phyloP scores from a whole-genome alignment of 2,888 invertebrate genomes.

The Clanis bilineata region DNA sequence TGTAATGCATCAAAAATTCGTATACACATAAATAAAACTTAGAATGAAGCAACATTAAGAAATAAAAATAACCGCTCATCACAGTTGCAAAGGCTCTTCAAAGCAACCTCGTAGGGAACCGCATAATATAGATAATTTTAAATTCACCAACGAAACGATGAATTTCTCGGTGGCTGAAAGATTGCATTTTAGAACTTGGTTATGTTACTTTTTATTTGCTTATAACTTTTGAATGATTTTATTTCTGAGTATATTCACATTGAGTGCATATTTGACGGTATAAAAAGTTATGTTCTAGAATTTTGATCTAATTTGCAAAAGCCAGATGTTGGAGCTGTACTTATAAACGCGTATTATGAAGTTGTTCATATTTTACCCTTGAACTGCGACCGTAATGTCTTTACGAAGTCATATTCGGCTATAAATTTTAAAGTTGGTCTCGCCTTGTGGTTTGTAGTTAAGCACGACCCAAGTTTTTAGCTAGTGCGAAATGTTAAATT shows the following conservation, averaged over 20 bases:
- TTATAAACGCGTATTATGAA: background rate
- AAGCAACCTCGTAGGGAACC: slow-evolving; percentile 43
- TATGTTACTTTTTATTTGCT: slow-evolving; percentile 11
- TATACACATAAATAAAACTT: slow-evolving; percentile 15
- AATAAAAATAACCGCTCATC: slow-evolving; percentile 29
- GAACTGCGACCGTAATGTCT: slow-evolving; percentile 5
- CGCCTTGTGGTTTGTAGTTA: slow-evolving; percentile 20
- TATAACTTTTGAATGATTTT: slow-evolving; percentile 10
- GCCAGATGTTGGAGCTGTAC: background rate
- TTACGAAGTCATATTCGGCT: slow-evolving; percentile 10
- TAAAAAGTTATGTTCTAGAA: background rate
- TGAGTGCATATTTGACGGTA: background rate
- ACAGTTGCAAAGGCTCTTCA: slow-evolving; percentile 43
- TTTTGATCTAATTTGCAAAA: background rate
- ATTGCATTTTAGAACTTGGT: slow-evolving; percentile 16
- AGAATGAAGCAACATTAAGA: slow-evolving; percentile 16
- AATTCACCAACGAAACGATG: slow-evolving; percentile 45
- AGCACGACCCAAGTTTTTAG: slow-evolving; percentile 31
- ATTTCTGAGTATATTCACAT: background rate
- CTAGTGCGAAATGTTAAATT: slow-evolving; percentile 39
- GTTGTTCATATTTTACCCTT: slow-evolving; percentile 5
- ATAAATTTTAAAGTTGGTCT: slow-evolving; percentile 9
- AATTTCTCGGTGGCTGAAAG: slow-evolving; percentile 26
- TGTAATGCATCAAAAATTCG: background rate
- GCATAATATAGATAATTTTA: slow-evolving; percentile 51